Percentiles rank a stretch among this genome's conserved stretches.
Conservation (phyloP, 2,888 invertebrate species). For the Rotaria sp. region DNA sequence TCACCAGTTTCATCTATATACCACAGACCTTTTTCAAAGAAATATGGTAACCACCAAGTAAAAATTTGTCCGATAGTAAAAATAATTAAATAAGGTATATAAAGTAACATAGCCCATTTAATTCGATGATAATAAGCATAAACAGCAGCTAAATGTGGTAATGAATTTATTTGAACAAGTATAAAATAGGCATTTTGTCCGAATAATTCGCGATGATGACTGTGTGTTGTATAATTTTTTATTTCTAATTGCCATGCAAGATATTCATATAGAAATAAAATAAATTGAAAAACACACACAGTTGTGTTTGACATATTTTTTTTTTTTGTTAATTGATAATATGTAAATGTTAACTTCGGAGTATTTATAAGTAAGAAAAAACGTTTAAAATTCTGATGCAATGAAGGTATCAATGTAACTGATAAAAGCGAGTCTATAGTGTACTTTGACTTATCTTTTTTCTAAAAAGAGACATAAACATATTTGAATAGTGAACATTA, state of each 20-base stretch:
- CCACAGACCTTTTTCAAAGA: not conserved
- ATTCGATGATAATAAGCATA: slow-evolving; percentile 1
- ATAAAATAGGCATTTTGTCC: not conserved
- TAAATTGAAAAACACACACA: not conserved
- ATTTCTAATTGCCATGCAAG: slow-evolving; percentile 3
- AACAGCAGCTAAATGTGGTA: not conserved
- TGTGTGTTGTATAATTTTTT: not conserved
- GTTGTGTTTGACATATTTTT: not conserved
- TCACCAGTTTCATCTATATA: not conserved
- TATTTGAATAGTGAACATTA: too few species aligned
- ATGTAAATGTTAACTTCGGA: not conserved
- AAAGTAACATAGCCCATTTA: not conserved
- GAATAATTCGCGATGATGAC: not conserved
- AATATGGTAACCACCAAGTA: slow-evolving; percentile 1
- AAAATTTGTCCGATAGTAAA: not conserved
- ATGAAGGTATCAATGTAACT: not conserved
- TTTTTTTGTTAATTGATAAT: not conserved
- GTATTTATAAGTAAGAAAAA: not conserved
- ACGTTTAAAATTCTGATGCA: not conserved
- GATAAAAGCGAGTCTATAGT: not conserved
- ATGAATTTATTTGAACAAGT: not conserved
- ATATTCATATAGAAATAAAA: slow-evolving; percentile 13
- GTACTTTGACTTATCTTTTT: not conserved
- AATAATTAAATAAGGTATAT: not conserved
- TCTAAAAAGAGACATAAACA: too few species aligned